A percentile compares a stretch with the other conserved stretches of the same genome.
These are phyloP conservation scores for Sibirionetta formosa DNA, from an alignment of 2,797 vertebrate genomes.

Conservation along the genomic window DNA sequence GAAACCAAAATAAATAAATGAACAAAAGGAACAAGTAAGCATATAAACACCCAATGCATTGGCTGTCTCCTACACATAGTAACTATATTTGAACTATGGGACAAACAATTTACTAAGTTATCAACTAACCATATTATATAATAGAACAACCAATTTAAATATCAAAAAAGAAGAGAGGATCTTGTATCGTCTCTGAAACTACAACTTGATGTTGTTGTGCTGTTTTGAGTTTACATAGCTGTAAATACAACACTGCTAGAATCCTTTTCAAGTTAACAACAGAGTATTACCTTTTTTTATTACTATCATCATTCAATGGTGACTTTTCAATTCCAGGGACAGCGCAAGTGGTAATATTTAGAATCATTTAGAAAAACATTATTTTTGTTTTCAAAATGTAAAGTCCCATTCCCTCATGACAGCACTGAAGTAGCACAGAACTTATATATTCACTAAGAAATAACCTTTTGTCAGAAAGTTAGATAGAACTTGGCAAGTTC, in stretches of 20 bases:
- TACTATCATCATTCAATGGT: neutral
- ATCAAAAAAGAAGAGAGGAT: neutral
- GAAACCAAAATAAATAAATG: neutral
- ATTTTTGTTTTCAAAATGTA: neutral
- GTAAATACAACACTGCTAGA: neutral
- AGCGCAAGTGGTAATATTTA: neutral
- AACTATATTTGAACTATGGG: neutral
- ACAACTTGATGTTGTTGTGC: neutral
- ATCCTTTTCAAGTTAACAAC: neutral
- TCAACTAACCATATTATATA: neutral
- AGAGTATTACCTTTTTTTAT: fast-evolving
- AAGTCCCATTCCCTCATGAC: neutral
- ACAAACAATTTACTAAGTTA: neutral
- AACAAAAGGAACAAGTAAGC: neutral
- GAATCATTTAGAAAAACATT: too few relatives aligned
- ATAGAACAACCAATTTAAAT: neutral
- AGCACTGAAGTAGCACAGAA: neutral
- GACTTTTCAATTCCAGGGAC: neutral
- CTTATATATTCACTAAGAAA: neutral
- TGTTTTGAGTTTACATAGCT: neutral
- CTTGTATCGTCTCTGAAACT: neutral
- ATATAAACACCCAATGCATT: neutral
- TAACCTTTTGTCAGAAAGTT: neutral
- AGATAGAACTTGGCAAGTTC: neutral
- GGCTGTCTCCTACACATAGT: neutral